Evolutionary conservation across 2,888 invertebrate species (phyloP), one percentile per base, ranked within the genome.

Genomic region (Branchellion lobata): DNA sequence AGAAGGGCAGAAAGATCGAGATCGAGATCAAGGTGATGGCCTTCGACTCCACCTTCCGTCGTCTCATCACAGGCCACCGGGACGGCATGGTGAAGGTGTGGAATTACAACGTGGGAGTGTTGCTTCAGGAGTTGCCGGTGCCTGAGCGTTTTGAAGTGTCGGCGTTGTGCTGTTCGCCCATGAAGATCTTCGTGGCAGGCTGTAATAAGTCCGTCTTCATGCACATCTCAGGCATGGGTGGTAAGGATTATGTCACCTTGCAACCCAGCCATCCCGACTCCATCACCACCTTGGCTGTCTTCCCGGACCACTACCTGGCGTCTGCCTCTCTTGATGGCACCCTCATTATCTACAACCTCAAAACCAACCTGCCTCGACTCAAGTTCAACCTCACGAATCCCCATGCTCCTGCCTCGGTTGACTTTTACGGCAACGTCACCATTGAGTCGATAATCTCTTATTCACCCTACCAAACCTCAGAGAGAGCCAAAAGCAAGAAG

Each of bases 41-140:
- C 84, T 93, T 93, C 86, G 93, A 94, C 88, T 91, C 92, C 0
- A 91, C 91, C 31, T 89, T 90, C 83, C 92, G 93, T 85, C 90
- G 92, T 80, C 89, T 94, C 36, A 87, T 93, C 80, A 93, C 93
- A 0, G 94, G 93, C 0, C 93, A 93, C 0, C 90, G 92, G 76
- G 91, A 93, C 86, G 94, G 94, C 18, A 90, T 91, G 0, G 88
- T 94, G 8, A 92, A 92, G 89, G 90, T 93, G 47, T 94, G 94
- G 94, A 93, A 93, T 87, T 94, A 93, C 85, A 93, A 93, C 85
- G 92, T 92, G 33, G 93, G 93, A 0, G 90, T 90, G 53, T 91
- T 92, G 68, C 40, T 81, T 65, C 69, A 65, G 40, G 78, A 81
- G 73, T 31, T 79, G 18, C 71, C 78, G 1, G 33, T 53, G 18